Conservation (phyloP, 2,797 vertebrate species). For the Danio choprae region DNA sequence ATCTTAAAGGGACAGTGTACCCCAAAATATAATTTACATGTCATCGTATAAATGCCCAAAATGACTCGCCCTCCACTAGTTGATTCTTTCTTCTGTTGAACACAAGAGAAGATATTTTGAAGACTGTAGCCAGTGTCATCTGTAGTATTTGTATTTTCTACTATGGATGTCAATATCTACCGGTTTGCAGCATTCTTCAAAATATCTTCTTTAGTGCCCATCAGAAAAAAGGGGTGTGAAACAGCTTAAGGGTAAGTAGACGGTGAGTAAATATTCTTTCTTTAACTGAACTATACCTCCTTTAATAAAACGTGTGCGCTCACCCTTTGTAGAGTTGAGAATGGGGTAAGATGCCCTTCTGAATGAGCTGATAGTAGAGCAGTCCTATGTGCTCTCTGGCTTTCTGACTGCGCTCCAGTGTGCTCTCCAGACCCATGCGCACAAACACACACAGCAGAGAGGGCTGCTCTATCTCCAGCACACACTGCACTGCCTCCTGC, state of each 20-base stretch:
- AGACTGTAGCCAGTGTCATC: too few relatives aligned
- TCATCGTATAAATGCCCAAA: too few relatives aligned
- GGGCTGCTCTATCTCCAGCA: constrained; percentile 87
- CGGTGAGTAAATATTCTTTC: too few relatives aligned
- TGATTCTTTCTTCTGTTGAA: too few relatives aligned
- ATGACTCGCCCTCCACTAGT: too few relatives aligned
- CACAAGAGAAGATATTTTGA: too few relatives aligned
- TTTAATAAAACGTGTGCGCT: constrained; percentile 50
- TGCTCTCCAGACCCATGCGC: constrained; percentile 91
- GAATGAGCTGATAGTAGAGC: constrained; percentile 89
- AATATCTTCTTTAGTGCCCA: not conserved
- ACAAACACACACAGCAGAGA: constrained; percentile 87
- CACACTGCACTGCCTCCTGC: constrained; percentile 95
- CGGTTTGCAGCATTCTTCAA: too few relatives aligned
- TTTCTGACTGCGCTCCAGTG: constrained; percentile 94
- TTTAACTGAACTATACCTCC: not conserved
- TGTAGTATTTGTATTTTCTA: too few relatives aligned
- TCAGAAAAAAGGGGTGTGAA: not conserved
- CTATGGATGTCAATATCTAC: too few relatives aligned
- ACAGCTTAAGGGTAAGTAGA: too few relatives aligned
- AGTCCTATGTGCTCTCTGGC: constrained; percentile 97
- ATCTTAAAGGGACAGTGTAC: too few relatives aligned
- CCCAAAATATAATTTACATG: too few relatives aligned
- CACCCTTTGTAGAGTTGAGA: constrained; percentile 92
- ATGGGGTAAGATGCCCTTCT: constrained; percentile 85